Base-by-base conservation (phyloP, 2,113 vertebrate species). In the Chaetura pelagica region DNA sequence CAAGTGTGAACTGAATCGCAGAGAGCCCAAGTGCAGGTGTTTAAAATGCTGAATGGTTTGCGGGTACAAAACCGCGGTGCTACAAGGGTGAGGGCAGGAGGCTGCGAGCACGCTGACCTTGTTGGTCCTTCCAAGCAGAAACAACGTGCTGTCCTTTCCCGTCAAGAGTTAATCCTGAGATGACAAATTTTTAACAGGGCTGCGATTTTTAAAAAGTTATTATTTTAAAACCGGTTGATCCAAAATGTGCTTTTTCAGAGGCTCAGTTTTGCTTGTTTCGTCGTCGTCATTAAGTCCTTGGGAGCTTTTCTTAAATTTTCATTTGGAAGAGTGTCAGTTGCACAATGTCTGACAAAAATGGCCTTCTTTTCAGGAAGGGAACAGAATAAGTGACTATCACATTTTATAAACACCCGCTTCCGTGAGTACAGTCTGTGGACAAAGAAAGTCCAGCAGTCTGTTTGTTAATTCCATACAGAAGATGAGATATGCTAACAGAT, bases 1-100 rank as follows among this genome's bases (percentile, higher is more conserved):
- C 10, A 1, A 4, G 16, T 0, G 0, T 1, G 23, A 32, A 0
- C 23, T 1, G 48, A 6, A 58, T 3, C 20, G 59, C 27, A 0
- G 7, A 14, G 26, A 3, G 26, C 4, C 0, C 4, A 2, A 26
- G 20, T 2, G 48, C 40, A 2, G 9, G 16, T 17, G 0, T 17
- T 40, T 15, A 3, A 24, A 57, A 6, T 8, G 6, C 32, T 12
- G 4, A 5, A 23, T 4, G 26, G 3, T 9, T 17, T 51, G 4
- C 27, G 5, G 4, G 10, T 9, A 3, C 30, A 12, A 18, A 40
- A 30, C 1, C 24, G 5, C 0, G 8, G 15, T 9, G 1, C 4
- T 18, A 1, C 18, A 9, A 15, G 38, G 29, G 10, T 2, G 62
- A 1, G 13, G 7, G 49, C 34, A 7, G 38, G 7, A 30, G 40